These are phyloP conservation scores for Callopanchax toddi DNA, from an alignment of 2,113 vertebrate genomes.

Conservation along the genomic window DNA sequence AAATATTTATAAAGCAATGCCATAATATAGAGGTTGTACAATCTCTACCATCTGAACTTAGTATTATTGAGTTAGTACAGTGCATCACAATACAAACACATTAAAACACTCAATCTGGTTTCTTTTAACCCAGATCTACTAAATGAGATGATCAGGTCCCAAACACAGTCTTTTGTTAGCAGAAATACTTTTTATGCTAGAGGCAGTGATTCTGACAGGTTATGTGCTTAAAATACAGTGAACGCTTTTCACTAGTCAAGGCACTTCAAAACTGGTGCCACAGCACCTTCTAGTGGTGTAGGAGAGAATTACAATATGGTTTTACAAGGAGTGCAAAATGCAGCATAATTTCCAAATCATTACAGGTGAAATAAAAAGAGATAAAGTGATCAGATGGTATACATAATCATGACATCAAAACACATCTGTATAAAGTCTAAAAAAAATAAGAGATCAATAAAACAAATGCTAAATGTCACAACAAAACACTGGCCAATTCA, in stretches of 20 bases:
- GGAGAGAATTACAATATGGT: conserved; percentile 5
- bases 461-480: not conserved
- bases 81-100: not conserved
- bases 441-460: not conserved
- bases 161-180: not conserved
- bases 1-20: too few species aligned
- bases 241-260: conserved; percentile 7
- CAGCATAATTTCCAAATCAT: conserved; percentile 9
- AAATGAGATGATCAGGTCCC: not conserved
- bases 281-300: conserved; percentile 61
- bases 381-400: too few species aligned
- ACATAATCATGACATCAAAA: too few species aligned
- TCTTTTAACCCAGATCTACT: not conserved
- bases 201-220: conserved; percentile 13
- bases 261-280: conserved; percentile 42
- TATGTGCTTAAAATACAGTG: conserved; percentile 16
- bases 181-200: conserved; percentile 7
- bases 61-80: too few species aligned
- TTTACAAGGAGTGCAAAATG: conserved; percentile 51
- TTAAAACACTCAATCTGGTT: not conserved
- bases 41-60: too few species aligned
- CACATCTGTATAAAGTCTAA: too few species aligned
- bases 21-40: too few species aligned
- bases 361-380: too few species aligned
- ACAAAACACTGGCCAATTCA: conserved; percentile 19